Conservation (phyloP, 1,140 invertebrate genomes). For the Pomacea maculata region DNA sequence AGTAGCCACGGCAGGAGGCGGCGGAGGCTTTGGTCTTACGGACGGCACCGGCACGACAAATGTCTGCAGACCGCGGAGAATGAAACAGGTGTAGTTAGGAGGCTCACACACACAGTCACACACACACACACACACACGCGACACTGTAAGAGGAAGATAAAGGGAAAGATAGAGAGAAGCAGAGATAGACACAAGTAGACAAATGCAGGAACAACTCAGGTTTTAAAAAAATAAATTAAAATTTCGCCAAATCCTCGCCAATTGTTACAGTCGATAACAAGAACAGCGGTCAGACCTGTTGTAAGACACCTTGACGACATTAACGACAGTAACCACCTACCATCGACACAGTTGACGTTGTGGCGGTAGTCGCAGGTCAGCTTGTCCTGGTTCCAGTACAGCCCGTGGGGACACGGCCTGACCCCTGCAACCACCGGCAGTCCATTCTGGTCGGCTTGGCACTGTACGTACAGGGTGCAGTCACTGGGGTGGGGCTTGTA, state of each 20-base stretch:
- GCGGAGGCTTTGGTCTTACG: constrained; percentile 4
- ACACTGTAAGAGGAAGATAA: background rate
- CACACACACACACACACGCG: constrained; percentile 4
- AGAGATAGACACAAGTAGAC: background rate
- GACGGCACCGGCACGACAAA: background rate
- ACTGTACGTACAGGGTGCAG: constrained; percentile 35
- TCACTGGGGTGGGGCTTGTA: constrained; percentile 31
- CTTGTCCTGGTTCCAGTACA: constrained; percentile 34
- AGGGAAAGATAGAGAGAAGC: background rate
- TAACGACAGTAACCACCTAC: constrained; percentile 6
- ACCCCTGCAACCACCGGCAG: constrained; percentile 2
- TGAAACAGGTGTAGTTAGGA: too few species aligned
- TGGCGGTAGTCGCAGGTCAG: constrained; percentile 27
- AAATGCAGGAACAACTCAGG: too few species aligned
- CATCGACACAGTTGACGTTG: constrained; percentile 26
- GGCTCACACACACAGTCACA: constrained; percentile 5
- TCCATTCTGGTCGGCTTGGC: constrained; percentile 9
- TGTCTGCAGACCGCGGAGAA: background rate
- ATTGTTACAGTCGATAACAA: too few species aligned
- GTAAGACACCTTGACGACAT: too few species aligned
- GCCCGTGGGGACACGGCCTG: constrained; percentile 25
- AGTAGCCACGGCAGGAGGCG: constrained; percentile 27
- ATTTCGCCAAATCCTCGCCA: too few species aligned
- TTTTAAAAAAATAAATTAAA: too few species aligned
- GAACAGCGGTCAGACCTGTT: too few species aligned